phyloP scores from a whole-genome alignment of 2,888 invertebrate genomes.

The Liposcelis brunnea region DNA sequence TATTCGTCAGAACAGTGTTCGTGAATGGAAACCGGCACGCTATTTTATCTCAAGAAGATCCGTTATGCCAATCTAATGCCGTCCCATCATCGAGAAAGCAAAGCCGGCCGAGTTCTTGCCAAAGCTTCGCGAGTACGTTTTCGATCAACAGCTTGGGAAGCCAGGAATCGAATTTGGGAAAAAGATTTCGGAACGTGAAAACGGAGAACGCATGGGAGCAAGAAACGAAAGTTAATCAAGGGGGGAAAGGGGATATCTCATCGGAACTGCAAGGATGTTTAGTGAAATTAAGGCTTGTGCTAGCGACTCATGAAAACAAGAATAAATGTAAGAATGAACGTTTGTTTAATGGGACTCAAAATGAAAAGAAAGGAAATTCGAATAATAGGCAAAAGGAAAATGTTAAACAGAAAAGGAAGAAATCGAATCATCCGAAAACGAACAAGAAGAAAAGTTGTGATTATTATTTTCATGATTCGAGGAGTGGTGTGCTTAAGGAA shows the following conservation, averaged over 20 bases:
- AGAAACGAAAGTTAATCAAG: slow-evolving; percentile 15
- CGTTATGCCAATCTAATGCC: slow-evolving; percentile 15
- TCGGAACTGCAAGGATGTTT: slow-evolving; percentile 20
- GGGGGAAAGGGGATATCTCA: too few species aligned
- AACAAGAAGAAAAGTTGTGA: too few species aligned
- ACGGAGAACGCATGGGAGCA: slow-evolving; percentile 15
- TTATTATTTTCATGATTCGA: too few species aligned
- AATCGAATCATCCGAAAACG: too few species aligned
- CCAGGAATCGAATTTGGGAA: background rate
- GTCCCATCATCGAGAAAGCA: background rate
- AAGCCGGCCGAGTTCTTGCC: background rate
- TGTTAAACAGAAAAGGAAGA: too few species aligned
- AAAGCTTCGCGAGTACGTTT: background rate
- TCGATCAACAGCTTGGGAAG: background rate
- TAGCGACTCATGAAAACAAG: slow-evolving; percentile 17
- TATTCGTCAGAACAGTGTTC: slow-evolving; percentile 44
- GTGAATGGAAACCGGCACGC: slow-evolving; percentile 53
- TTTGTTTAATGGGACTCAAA: too few species aligned
- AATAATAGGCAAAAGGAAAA: too few species aligned
- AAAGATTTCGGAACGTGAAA: background rate
- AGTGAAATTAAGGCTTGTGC: slow-evolving; percentile 21
- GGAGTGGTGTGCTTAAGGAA: too few species aligned
- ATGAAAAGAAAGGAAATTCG: too few species aligned
- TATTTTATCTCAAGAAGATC: slow-evolving; percentile 46
- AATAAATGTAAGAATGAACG: slow-evolving; percentile 1